Conservation (phyloP, 2,113 vertebrate genomes). For the Synodontis membranacea region DNA sequence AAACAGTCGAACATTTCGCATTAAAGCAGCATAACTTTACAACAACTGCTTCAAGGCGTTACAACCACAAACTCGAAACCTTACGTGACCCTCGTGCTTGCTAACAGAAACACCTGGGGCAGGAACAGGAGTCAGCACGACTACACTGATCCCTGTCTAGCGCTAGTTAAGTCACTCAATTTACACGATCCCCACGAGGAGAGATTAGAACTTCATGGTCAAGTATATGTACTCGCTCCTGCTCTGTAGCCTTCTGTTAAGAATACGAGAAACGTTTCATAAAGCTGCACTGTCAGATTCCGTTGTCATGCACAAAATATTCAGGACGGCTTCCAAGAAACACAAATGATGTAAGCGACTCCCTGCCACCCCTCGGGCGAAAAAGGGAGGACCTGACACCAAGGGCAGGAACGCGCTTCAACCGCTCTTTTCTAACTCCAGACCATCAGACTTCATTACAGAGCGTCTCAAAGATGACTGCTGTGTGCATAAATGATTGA, state of each 20-base stretch:
- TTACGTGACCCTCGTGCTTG: conserved; percentile 3
- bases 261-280: conserved; percentile 63
- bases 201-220: background rate
- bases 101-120: conserved; percentile 25
- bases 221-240: background rate
- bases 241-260: conserved; percentile 23
- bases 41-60: background rate
- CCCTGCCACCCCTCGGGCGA: conserved; percentile 65
- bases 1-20: background rate
- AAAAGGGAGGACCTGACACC: conserved; percentile 32
- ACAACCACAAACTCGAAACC: background rate
- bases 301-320: conserved; percentile 70
- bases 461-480: background rate
- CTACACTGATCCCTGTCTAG: background rate
- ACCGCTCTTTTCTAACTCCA: conserved; percentile 4
- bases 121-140: conserved; percentile 23
- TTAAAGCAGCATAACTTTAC: background rate
- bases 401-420: conserved; percentile 24
- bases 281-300: conserved; percentile 68
- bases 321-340: conserved; percentile 74
- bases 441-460: background rate
- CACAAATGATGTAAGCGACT: conserved; percentile 71
- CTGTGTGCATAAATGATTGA: background rate
- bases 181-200: background rate
- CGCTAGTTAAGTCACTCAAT: background rate